Base-by-base conservation (phyloP, 2,797 vertebrate genomes). In the Ateles fusciceps region DNA sequence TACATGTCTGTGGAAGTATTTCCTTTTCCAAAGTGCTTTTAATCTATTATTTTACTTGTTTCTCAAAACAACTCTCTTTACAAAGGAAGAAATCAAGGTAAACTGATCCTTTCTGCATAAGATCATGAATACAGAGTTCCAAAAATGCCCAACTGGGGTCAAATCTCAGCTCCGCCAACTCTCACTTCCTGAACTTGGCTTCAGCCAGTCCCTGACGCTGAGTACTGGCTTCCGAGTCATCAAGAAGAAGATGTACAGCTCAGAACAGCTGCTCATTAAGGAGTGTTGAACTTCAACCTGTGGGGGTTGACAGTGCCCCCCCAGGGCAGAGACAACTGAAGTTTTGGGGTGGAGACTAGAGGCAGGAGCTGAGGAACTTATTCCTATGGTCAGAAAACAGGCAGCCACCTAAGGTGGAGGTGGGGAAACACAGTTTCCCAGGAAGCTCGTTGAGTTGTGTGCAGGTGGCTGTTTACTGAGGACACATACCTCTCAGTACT, bases 191-290 rank as follows among this genome's bases (percentile, higher is more conserved):
- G 42, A 42, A 42, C 14, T 99, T 1, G 98, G 98, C 7, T 98
- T 99, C 94, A 99, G 99, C 94, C 99, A 99, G 92, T 99, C 99
- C 1, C 98, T 99, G 84, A 99, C 99, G 97, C 99, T 99, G 13
- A 99, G 99, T 98, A 99, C 99, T 1, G 99, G 99, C 89, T 99
- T 99, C 98, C 98, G 99, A 33, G 99, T 99, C 93, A 99, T 99
- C 78, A 99, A 99, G 98, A 99, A 99, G 98, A 99, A 99, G 98
- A 99, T 99, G 90, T 99, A 99, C 97, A 99, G 99, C 98, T 99
- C 99, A 0, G 99, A 99, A 97, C 99, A 99, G 97, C 98, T 99
- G 95, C 99, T 99, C 72, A 99, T 99, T 5, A 99, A 99, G 87
- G 99, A 99, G 98, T 99, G 99, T 98, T 99, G 98, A 99, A 96